These are phyloP conservation scores for Hydractinia symbiolongicarpus DNA, from an alignment of 30 jellyfish, hydroid and myxozoan species.

Conservation along the genomic window DNA sequence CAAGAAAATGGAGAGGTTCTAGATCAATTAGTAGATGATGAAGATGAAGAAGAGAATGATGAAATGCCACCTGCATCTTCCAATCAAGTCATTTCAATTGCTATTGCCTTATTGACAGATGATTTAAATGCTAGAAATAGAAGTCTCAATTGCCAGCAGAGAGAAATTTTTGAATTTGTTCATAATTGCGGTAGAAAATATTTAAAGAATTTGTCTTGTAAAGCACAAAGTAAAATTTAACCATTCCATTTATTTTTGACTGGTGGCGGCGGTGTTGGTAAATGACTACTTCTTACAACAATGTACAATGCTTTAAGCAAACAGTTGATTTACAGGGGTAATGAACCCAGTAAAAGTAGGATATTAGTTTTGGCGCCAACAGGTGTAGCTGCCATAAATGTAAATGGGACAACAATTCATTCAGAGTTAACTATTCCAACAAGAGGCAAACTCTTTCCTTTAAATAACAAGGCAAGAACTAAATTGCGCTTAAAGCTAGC, in stretches of 20 bases:
- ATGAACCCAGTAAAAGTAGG: background rate
- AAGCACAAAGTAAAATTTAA: background rate
- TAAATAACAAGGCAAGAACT: background rate
- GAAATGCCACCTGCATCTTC: background rate
- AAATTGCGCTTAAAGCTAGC: background rate
- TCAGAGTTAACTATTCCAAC: constrained; percentile 18
- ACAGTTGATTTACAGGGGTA: background rate
- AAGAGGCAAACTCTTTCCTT: background rate
- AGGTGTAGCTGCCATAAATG: constrained; percentile 32
- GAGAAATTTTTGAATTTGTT: background rate
- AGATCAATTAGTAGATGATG: background rate
- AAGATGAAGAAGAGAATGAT: background rate
- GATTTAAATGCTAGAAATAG: background rate
- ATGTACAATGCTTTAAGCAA: constrained; percentile 15
- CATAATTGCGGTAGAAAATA: background rate
- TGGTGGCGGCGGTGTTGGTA: constrained; percentile 40
- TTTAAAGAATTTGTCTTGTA: background rate
- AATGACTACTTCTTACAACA: constrained; percentile 10
- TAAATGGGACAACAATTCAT: constrained; percentile 32
- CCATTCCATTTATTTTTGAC: no score
- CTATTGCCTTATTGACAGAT: background rate
- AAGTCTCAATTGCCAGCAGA: background rate
- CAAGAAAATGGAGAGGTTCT: background rate
- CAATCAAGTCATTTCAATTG: background rate
- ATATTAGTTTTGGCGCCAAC: constrained; percentile 31